Evolutionary conservation across 2,113 vertebrate genomes (phyloP).

Genomic region (Amphilophus citrinellus): DNA sequence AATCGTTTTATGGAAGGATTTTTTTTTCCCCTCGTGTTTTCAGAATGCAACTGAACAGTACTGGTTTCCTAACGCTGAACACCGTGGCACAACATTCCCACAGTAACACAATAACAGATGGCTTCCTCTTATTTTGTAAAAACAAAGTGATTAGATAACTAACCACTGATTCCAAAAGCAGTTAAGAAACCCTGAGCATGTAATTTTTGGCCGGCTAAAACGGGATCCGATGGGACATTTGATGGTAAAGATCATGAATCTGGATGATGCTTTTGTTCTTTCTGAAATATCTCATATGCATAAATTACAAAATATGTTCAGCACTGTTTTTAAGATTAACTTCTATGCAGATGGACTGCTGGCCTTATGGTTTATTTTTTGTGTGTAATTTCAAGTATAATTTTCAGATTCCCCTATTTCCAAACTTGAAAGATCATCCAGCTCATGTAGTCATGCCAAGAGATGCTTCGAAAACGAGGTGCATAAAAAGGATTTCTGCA

Average conservation of each 20-base stretch:
- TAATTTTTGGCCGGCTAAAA: neutral
- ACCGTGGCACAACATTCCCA: too few species aligned
- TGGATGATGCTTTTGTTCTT: neutral
- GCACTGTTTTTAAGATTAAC: neutral
- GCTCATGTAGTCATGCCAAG: neutral
- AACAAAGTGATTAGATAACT: accelerated
- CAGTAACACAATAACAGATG: too few species aligned
- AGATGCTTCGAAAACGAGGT: neutral
- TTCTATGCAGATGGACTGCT: neutral
- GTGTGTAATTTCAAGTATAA: neutral
- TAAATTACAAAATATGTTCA: neutral
- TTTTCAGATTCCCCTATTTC: neutral
- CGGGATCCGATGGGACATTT: neutral
- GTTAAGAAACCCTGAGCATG: neutral
- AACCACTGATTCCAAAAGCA: neutral
- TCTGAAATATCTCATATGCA: neutral
- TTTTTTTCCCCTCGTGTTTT: too few species aligned
- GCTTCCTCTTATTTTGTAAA: neutral
- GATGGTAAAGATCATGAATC: neutral
- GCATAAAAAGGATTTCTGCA: neutral
- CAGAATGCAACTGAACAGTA: too few species aligned
- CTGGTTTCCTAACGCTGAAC: too few species aligned
- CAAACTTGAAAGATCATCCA: neutral
- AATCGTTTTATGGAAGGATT: too few species aligned
- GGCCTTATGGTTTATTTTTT: neutral